phyloP scores from a whole-genome alignment of 2,888 invertebrate species.

The Mimumesa dahlbomi region DNA sequence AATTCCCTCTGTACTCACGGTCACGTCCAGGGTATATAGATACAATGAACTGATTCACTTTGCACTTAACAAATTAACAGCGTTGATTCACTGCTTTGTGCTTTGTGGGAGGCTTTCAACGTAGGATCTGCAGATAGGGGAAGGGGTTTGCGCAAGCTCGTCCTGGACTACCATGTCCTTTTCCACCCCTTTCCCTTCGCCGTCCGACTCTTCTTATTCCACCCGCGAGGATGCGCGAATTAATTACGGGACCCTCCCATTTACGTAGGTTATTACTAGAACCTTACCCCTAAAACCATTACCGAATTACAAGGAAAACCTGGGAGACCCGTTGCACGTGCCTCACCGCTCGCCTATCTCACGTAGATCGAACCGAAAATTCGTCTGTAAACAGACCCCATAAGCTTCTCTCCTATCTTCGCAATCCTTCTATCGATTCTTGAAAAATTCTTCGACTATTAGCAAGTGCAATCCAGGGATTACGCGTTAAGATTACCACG shows the following conservation, averaged over 20 bases:
- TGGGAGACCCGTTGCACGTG: conserved; percentile 17
- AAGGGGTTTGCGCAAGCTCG: conserved; percentile 45
- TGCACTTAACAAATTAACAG: conserved; percentile 59
- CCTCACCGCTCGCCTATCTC: conserved; percentile 24
- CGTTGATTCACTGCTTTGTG: conserved; percentile 51
- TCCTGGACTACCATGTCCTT: conserved; percentile 13
- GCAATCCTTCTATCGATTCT: not conserved
- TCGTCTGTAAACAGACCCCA: conserved; percentile 42
- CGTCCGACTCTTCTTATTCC: conserved; percentile 22
- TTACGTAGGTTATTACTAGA: conserved; percentile 64
- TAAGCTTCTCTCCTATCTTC: not conserved
- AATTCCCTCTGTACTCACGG: conserved; percentile 1
- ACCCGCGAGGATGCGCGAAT: conserved; percentile 51
- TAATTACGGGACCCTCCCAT: conserved; percentile 62
- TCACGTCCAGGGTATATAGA: conserved; percentile 15
- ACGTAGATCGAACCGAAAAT: conserved; percentile 38
- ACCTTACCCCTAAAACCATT: conserved; percentile 59
- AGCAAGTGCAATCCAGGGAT: too few species aligned
- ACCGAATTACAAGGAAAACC: conserved; percentile 52
- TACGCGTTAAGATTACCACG: too few species aligned
- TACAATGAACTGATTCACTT: conserved; percentile 43
- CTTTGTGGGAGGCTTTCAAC: conserved; percentile 38
- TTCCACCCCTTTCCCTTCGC: not conserved
- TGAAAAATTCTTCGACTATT: too few species aligned
- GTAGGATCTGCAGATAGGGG: conserved; percentile 29